phyloP scores from a whole-genome alignment of 2,797 vertebrate species.

The Enteromius radiatus region DNA sequence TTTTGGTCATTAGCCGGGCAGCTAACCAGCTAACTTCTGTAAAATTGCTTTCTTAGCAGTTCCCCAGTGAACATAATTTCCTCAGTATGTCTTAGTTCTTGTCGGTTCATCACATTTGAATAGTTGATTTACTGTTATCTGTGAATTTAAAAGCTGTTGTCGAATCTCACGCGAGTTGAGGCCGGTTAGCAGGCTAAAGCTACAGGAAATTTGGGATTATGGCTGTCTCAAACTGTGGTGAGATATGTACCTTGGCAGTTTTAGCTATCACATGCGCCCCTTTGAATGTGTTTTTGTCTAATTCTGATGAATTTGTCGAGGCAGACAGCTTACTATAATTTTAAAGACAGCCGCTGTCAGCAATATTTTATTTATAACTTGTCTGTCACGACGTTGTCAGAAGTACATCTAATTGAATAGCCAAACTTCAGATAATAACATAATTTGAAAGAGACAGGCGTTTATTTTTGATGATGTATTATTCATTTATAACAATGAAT shows the following conservation, averaged over 20 bases:
- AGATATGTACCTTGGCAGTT: neutral
- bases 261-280: neutral
- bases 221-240: neutral
- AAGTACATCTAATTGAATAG: neutral
- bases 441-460: neutral
- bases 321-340: neutral
- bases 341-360: neutral
- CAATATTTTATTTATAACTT: neutral
- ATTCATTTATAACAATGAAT: neutral
- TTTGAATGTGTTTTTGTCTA: neutral
- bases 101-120: neutral
- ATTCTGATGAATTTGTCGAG: neutral
- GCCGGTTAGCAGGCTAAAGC: constrained; percentile 41
- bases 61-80: neutral
- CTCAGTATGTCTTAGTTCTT: neutral
- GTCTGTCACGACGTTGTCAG: constrained; percentile 18
- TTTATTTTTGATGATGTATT: neutral
- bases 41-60: neutral
- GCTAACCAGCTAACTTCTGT: constrained; percentile 34
- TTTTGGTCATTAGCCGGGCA: constrained; percentile 49
- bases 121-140: neutral
- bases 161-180: neutral
- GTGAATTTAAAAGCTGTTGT: neutral
- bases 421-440: neutral
- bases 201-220: constrained; percentile 43